phyloP scores from a whole-genome alignment of 2,797 vertebrate genomes.

The Eospalax fontanierii region DNA sequence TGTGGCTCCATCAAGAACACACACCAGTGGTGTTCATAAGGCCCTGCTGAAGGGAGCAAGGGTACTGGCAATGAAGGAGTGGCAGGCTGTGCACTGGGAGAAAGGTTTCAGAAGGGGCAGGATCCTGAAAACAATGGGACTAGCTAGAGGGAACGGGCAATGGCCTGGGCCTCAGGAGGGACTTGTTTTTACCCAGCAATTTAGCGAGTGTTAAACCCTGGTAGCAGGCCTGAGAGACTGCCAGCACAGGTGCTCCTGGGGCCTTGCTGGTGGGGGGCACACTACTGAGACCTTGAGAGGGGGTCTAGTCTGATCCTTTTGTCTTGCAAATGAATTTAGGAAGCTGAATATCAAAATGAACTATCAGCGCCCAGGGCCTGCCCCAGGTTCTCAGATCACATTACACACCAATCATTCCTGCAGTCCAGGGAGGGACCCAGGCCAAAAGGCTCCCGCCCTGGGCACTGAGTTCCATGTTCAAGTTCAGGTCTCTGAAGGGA shows the following conservation, averaged over 20 bases:
- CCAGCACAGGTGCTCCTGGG: accelerated
- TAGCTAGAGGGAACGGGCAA: too few species aligned
- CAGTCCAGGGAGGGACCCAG: background rate
- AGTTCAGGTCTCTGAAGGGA: background rate
- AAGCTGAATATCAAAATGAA: background rate
- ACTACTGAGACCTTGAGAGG: too few species aligned
- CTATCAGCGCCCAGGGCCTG: accelerated
- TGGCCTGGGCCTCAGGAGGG: background rate
- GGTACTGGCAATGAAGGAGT: background rate
- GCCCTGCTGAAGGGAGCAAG: background rate
- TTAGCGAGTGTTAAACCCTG: background rate
- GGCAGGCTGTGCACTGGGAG: too few species aligned
- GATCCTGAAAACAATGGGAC: background rate
- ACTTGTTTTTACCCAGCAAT: background rate
- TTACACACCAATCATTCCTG: accelerated
- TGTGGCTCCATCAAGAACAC: accelerated
- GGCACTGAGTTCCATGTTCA: accelerated
- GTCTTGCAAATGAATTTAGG: background rate
- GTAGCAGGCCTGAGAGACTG: background rate
- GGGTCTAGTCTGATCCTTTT: accelerated
- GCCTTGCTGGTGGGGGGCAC: too few species aligned
- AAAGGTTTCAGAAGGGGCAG: too few species aligned
- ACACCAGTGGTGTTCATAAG: background rate
- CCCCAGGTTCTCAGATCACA: too few species aligned
- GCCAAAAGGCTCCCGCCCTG: background rate